Conservation (phyloP, 2,113 vertebrate species). For the Entelurus aequoreus region DNA sequence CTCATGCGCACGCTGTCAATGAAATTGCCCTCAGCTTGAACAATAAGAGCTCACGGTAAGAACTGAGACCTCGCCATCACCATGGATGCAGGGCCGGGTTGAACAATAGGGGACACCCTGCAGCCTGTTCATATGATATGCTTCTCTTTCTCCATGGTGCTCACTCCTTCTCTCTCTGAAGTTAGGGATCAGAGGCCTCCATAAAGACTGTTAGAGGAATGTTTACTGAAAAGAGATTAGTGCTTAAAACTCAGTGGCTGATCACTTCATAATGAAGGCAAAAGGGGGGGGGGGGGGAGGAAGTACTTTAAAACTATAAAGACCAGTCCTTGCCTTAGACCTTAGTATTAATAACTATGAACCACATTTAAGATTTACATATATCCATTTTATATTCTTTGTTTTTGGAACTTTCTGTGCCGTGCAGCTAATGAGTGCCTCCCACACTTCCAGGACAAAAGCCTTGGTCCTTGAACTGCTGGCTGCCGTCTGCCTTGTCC, state of each 20-base stretch:
- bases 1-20: constrained; percentile 92
- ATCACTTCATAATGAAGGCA: constrained; percentile 52
- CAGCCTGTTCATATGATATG: constrained; percentile 55
- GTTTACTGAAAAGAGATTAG: constrained; percentile 58
- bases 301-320: constrained; percentile 26
- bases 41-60: constrained; percentile 94
- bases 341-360: constrained; percentile 12
- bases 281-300: constrained; percentile 16
- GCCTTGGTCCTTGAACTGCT: constrained; percentile 93
- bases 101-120: constrained; percentile 51
- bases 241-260: constrained; percentile 44
- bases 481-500: constrained; percentile 92
- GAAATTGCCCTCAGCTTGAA: constrained; percentile 97
- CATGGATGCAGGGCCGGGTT: constrained; percentile 19
- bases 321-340: constrained; percentile 1
- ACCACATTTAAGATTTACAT: neutral
- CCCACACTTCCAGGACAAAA: constrained; percentile 80
- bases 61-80: constrained; percentile 16
- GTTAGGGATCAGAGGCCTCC: constrained; percentile 37
- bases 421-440: constrained; percentile 19
- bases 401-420: constrained; percentile 2
- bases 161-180: constrained; percentile 49
- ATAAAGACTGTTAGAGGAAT: constrained; percentile 44
- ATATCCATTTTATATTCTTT: neutral
- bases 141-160: constrained; percentile 35